Evolutionary conservation across 2,113 vertebrate species (phyloP), one percentile per base, ranked within the genome.

Genomic region (Pseudorectes ferrugineus): DNA sequence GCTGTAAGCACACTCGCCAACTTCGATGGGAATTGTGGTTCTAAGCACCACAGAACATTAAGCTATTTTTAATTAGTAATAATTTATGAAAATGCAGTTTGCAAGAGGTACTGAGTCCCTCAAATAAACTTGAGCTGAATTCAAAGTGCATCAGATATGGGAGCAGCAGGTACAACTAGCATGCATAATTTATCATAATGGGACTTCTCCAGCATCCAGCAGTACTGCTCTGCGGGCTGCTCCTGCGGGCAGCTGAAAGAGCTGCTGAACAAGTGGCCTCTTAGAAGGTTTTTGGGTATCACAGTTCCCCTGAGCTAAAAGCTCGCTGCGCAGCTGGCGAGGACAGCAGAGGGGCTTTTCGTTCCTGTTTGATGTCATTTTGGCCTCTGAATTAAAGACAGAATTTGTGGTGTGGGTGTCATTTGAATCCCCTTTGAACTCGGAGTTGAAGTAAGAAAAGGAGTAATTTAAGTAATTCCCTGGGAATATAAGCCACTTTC

Each of bases 391-490:
- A 86, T 73, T 90, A 82, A 72, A 92, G 91, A 16, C 58, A 65
- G 79, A 85, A 43, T 77, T 49, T 91, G 58, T 66, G 67, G 72
- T 61, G 54, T 76, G 49, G 38, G 63, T 67, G 42, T 54, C 59
- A 54, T 45, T 52, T 6, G 63, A 91, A 65, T 83, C 89, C 63
- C 51, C 59, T 93, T 85, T 90, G 49, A 94, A 94, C 38, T 87
- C 35, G 26, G 75, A 86, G 58, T 0, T 91, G 59, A 90, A 91
- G 62, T 42, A 68, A 91, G 76, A 90, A 91, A 92, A 71, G 28
- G 68, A 95, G 79, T 57, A 29, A 88, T 82, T 79, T 88, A 95
- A 92, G 67, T 79, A 95, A 93, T 92, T 93, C 79, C 83, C 62
- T 61, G 68, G 82, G 61, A 95, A 93, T 75, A 67, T 65, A 90